A percentile compares a stretch with the other conserved stretches of the same genome.
Evolutionary conservation across 2,113 vertebrate genomes (phyloP).

Genomic region (Picathartes gymnocephalus): DNA sequence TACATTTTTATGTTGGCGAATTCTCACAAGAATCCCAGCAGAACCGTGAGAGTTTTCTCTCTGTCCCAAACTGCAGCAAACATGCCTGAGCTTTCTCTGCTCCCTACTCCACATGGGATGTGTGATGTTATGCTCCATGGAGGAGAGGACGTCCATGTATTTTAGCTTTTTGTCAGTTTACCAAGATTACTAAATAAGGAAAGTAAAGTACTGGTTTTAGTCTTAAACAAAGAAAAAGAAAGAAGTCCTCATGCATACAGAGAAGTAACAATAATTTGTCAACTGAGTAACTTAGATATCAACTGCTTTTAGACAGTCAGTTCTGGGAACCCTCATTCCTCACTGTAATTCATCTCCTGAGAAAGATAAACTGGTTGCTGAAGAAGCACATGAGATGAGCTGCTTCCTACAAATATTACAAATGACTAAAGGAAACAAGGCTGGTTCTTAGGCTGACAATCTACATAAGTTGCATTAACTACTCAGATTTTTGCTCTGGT

Average conservation of each 20-base stretch:
- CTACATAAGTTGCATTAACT: background rate
- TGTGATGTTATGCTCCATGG: background rate
- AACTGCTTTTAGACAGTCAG: background rate
- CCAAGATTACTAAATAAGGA: background rate
- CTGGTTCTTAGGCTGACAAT: background rate
- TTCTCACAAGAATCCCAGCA: no score
- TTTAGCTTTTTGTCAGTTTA: background rate
- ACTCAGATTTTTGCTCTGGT: background rate
- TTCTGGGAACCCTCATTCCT: background rate
- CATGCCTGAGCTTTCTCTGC: no score
- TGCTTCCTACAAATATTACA: background rate
- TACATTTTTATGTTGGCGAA: no score
- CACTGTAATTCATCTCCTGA: background rate
- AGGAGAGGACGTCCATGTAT: background rate
- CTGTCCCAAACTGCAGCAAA: no score
- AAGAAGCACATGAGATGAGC: background rate
- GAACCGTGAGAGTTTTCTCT: no score
- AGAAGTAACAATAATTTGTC: background rate
- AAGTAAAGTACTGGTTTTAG: background rate
- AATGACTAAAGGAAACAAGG: background rate
- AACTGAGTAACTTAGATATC: background rate
- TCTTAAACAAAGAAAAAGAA: background rate
- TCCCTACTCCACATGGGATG: accelerated
- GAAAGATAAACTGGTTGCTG: slow-evolving; percentile 4
- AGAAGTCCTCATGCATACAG: background rate